Base-by-base conservation (phyloP, 1,140 invertebrate species). In the Zaprionus nigranus region DNA sequence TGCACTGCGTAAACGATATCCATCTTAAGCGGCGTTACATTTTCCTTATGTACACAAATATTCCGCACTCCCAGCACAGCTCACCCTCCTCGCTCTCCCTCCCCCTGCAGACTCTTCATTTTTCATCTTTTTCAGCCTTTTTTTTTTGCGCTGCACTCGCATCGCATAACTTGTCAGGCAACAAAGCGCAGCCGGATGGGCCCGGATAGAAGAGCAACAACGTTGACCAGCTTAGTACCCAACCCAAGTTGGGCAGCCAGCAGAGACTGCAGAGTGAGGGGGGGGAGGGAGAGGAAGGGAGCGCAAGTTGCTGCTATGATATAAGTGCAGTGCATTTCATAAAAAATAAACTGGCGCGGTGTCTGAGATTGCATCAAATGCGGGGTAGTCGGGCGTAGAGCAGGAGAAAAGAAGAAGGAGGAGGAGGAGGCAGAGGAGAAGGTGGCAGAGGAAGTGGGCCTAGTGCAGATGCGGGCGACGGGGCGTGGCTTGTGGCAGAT, bases 1-100 rank as follows among this genome's bases (percentile, higher is more conserved):
- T 72, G 82, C 81, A 78, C 84, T 84, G 82, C 82, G 82, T 84
- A 84, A 84, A 78, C 81, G 82, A 85, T 84, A 84, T 84, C 82
- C 82, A 84, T 84, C 82, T 85, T 81, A 59, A 79, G 82, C 82
- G 78, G 82, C 80, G 82, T 84, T 84, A 84, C 82, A 84, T 77
- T 65, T 76, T 72, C 57, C 40, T 59, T 40, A 68, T 59, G 34
- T 40, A 67, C 36, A 59, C 57, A 67, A 36, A 74, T 38, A 68
- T 57, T 56, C 46, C 40, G 40, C 40, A 46, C 40, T 46, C n/a
- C n/a, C 40, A 46, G 40, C 38, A 15, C 17, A 2, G 34, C 13
- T 15, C 5, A 38, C n/a, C 34, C 34, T 36, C n/a, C n/a, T n/a
- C n/a, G n/a, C n/a, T 30, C 51, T 20, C 20, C 22, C 17, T 4